These are phyloP conservation scores for Drosophila multiciliata DNA, from an alignment of 2,888 invertebrate genomes.

Conservation along the genomic window DNA sequence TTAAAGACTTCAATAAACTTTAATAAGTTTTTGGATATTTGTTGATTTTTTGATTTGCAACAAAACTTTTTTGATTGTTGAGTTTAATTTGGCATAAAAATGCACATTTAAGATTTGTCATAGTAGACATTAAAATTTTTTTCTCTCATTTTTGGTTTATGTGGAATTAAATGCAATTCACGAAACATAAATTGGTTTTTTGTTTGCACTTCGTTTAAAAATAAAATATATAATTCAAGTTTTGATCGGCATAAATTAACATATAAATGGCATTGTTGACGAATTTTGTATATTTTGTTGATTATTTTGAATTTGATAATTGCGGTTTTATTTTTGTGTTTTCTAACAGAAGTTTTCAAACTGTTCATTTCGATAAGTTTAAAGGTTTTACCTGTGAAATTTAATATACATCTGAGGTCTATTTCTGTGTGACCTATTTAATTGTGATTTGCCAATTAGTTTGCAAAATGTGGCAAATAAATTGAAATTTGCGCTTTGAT, in stretches of 20 bases:
- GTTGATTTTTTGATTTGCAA: neutral
- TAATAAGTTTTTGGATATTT: neutral
- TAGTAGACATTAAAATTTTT: neutral
- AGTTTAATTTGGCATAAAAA: neutral
- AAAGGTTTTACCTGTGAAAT: neutral
- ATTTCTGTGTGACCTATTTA: neutral
- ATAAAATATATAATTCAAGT: neutral
- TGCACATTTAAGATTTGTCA: neutral
- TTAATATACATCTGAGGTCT: constrained; percentile 8
- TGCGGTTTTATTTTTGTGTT: constrained; percentile 33
- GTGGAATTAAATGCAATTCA: neutral
- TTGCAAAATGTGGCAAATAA: constrained; percentile 32
- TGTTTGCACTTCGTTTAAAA: neutral
- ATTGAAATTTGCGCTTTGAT: constrained; percentile 46
- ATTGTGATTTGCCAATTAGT: constrained; percentile 38
- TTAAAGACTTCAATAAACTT: neutral
- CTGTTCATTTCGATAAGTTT: neutral
- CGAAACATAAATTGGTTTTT: neutral
- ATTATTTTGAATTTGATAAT: constrained; percentile 38
- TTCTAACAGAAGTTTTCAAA: neutral
- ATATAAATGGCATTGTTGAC: constrained; percentile 32
- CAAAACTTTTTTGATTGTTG: neutral
- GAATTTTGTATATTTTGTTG: constrained; percentile 18
- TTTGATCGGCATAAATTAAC: neutral
- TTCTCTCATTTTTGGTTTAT: neutral